Percentiles rank a stretch among this genome's conserved stretches.
Evolutionary conservation across 2,113 vertebrate genomes (phyloP).

Genomic region (rabbit (Oryctolagus cuniculus)): mOryCun1.1 NC_091448.1:27374001-27374500

Average conservation of each 20-base stretch:
- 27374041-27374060: background rate
- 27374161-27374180: background rate
- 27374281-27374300: background rate
- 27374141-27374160: background rate
- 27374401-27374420: background rate
- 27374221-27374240: background rate
- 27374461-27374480: rapidly evolving
- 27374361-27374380: background rate
- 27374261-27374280: background rate
- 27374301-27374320: background rate
- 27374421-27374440: background rate
- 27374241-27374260: background rate
- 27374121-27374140: background rate
- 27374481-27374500: background rate
- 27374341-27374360: background rate
- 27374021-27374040: background rate
- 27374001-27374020: background rate
- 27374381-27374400: background rate
- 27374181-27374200: background rate
- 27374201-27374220: background rate
- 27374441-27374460: background rate
- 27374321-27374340: background rate
- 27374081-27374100: rapidly evolving
- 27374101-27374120: background rate
- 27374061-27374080: background rate